Evolutionary conservation across 2,888 invertebrate species (phyloP).

Genomic region (Agrochola macilenta): DNA sequence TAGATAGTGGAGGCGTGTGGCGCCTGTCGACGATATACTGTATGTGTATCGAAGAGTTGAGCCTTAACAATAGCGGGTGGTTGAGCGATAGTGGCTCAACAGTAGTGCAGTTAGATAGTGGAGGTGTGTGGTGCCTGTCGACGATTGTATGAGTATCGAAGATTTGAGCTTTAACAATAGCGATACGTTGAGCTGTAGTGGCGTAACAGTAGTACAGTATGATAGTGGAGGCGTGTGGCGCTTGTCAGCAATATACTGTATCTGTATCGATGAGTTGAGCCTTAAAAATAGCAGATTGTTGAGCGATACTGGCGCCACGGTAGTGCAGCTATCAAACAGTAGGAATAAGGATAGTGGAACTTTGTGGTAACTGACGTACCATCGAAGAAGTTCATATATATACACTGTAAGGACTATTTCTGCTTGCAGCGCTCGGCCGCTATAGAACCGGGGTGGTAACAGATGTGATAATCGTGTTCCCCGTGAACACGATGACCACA

Average conservation of each 20-base stretch:
- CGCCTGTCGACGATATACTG: conserved; percentile 44
- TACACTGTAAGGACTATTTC: no score
- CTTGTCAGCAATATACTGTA: not conserved
- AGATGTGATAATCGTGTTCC: no score
- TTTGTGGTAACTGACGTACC: not conserved
- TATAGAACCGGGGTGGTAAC: no score
- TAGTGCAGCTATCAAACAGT: not conserved
- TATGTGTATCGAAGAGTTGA: conserved; percentile 33
- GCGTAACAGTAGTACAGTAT: not conserved
- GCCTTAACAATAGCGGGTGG: not conserved
- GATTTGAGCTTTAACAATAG: not conserved
- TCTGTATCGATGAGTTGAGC: conserved; percentile 21
- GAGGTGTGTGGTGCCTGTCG: conserved; percentile 18
- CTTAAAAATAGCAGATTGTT: not conserved
- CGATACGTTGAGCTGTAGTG: not conserved
- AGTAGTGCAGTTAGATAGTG: not conserved
- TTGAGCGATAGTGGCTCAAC: not conserved
- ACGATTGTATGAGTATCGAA: conserved; percentile 39
- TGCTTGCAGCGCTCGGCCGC: no score
- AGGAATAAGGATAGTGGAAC: not conserved
- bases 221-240: not conserved
- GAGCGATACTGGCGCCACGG: not conserved
- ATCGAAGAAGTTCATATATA: no score
- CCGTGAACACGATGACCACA: no score
- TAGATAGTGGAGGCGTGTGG: not conserved